Evolutionary conservation across 2,888 invertebrate species (phyloP).

Genomic region (Clusia tigrina): DNA sequence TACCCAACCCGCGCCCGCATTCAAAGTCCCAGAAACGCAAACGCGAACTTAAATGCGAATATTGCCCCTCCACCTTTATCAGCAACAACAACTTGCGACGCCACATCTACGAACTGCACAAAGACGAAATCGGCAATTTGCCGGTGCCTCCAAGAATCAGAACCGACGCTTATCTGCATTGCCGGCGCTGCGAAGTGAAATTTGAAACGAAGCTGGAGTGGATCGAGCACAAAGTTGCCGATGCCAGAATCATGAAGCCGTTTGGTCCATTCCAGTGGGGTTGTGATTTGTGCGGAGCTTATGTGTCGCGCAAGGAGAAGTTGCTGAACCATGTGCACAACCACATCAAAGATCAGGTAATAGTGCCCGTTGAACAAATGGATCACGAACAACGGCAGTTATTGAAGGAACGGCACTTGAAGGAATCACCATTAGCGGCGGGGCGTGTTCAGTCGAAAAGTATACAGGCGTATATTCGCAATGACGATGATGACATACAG

Average conservation of each 20-base stretch:
- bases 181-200: conserved; percentile 56
- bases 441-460: conserved; percentile 27
- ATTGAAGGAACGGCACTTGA: too few species aligned
- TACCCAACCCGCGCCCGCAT: conserved; percentile 51
- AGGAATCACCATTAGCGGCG: background rate
- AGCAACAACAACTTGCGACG: conserved; percentile 63
- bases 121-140: conserved; percentile 58
- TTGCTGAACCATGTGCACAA: conserved; percentile 63
- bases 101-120: conserved; percentile 63
- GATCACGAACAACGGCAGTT: conserved; percentile 22
- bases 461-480: conserved; percentile 23
- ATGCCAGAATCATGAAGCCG: conserved; percentile 59
- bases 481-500: conserved; percentile 30
- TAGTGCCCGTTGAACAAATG: conserved; percentile 42
- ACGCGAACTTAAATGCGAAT: conserved; percentile 62
- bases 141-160: conserved; percentile 57
- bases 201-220: conserved; percentile 60
- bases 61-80: conserved; percentile 63
- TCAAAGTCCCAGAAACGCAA: conserved; percentile 56
- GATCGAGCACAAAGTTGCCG: conserved; percentile 63
- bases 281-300: conserved; percentile 63
- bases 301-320: conserved; percentile 63
- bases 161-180: conserved; percentile 57
- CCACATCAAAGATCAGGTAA: conserved; percentile 59
- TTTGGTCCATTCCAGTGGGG: conserved; percentile 64